Evolutionary conservation across 2,888 invertebrate genomes (phyloP), one percentile per base, ranked within the genome.

Genomic region (Octodonta nipae): DNA sequence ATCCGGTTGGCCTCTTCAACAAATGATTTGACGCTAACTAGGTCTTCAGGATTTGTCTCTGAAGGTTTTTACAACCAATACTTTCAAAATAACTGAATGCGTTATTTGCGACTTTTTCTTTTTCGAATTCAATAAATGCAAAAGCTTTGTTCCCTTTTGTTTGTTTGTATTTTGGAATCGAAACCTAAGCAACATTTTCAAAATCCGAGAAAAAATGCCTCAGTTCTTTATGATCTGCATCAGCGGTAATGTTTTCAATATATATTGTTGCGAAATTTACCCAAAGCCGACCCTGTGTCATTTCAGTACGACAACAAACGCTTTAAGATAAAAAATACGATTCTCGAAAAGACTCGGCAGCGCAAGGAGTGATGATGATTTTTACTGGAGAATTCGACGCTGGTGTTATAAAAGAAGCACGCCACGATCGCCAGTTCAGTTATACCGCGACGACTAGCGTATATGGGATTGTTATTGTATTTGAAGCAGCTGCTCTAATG

Each of bases 51-150:
- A 31, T 75, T 70, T 52, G 75, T 75, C 40, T 72, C 67, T 0
- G 72, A 71, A 0, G 79, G 73, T 26, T 62, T 40, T 78, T 76
- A 46, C 77, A 79, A 6, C 80, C 80, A 55, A 81, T 75, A 46
- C 73, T 71, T n/a, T 72, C 70, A 52, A 85, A 87, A 31, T 72
- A 73, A 52, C 71, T 66, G 0, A 86, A 52, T 26, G 85, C 84
- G 51, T 76, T 78, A 31, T 74, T 65, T 2, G 85, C 83, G 43
- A 73, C 71, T 40, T 75, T 72, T 14, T 74, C 68, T 28, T 67
- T 73, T 36, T 77, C 72, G 58, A 82, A 92, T 61, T 92, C 91
- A 37, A 92, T 70, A 58, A 92, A 92, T 2, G 82, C 89, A 63
- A 89, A 92, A 4, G 89, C 89, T 56, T 91, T 91, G 28, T 81